A percentile compares a stretch with the other conserved stretches of the same genome.
phyloP scores from a whole-genome alignment of 1,140 invertebrate species.

The Theocolax elegans region DNA sequence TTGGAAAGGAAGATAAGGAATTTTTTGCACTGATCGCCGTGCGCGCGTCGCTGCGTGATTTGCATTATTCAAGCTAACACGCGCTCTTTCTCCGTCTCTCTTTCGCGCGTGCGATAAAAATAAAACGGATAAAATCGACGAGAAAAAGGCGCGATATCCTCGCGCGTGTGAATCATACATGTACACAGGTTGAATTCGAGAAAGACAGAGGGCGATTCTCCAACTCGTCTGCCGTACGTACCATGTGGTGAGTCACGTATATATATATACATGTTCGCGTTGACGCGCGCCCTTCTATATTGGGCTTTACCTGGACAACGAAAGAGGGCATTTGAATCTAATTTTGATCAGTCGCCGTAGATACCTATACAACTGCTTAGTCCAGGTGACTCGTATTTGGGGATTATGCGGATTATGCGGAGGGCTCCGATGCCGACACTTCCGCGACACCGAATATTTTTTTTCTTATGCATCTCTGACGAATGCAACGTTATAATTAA shows the following conservation, averaged over 20 bases:
- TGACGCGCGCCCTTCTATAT: too few species aligned
- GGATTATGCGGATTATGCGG: not conserved
- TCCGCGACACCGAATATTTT: not conserved
- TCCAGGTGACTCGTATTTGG: not conserved
- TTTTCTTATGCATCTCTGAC: not conserved
- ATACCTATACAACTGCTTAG: too few species aligned
- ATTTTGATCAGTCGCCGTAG: not conserved
- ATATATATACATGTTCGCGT: too few species aligned
- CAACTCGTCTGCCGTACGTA: not conserved
- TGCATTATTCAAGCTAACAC: constrained; percentile 22
- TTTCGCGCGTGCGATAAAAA: constrained; percentile 1
- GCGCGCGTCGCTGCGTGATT: not conserved
- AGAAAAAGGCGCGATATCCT: not conserved
- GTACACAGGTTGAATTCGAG: not conserved
- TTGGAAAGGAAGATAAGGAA: constrained; percentile 5
- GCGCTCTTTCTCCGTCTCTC: too few species aligned
- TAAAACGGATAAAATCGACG: not conserved
- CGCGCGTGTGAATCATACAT: constrained; percentile 10
- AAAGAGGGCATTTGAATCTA: not conserved
- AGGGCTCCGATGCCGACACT: too few species aligned
- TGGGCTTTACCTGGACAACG: not conserved
- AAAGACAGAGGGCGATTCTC: not conserved
- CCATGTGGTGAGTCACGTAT: constrained; percentile 17
- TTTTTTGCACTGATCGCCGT: constrained; percentile 2
- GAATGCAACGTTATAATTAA: constrained; percentile 1